Percentiles rank a stretch among this genome's conserved stretches.
These are phyloP conservation scores for Drosophila monieri DNA, from an alignment of 2,888 invertebrate genomes.

Conservation along the genomic window DNA sequence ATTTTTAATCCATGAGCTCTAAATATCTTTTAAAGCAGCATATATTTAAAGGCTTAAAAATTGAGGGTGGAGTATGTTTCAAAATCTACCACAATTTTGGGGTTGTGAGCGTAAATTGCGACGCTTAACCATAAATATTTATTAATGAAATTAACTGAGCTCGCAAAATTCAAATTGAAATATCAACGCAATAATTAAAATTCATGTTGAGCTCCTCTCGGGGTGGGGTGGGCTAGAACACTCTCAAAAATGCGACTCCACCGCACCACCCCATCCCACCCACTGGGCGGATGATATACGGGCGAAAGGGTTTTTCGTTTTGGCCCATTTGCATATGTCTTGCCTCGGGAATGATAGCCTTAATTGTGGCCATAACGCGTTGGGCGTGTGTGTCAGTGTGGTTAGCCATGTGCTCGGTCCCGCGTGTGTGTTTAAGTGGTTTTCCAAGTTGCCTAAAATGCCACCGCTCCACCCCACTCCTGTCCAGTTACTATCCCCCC, in stretches of 20 bases:
- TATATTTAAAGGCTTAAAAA: slow-evolving; percentile 5
- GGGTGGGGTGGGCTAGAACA: neutral
- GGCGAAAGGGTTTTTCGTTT: slow-evolving; percentile 33
- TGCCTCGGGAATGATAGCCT: slow-evolving; percentile 55
- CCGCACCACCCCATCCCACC: slow-evolving; percentile 8
- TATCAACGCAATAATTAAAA: slow-evolving; percentile 79
- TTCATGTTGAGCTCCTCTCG: slow-evolving; percentile 58
- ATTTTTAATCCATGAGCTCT: neutral
- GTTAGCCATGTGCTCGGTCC: slow-evolving; percentile 18
- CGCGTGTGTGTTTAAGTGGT: slow-evolving; percentile 64
- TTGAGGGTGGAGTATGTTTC: slow-evolving; percentile 20
- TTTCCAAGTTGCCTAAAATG: slow-evolving; percentile 56
- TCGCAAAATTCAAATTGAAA: slow-evolving; percentile 74
- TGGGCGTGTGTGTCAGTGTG: slow-evolving; percentile 27
- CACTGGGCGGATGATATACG: slow-evolving; percentile 33
- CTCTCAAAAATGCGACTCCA: slow-evolving; percentile 40
- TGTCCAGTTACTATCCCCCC: slow-evolving; percentile 35
- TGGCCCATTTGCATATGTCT: slow-evolving; percentile 63
- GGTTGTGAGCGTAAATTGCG: slow-evolving; percentile 53
- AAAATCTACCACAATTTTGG: slow-evolving; percentile 22
- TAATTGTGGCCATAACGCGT: slow-evolving; percentile 71
- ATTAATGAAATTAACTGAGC: slow-evolving; percentile 82
- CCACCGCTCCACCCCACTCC: slow-evolving; percentile 8
- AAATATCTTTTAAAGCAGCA: neutral
- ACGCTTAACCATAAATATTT: slow-evolving; percentile 80